Conservation (phyloP, 2,888 invertebrate species). For the Yponomeuta malinellus region DNA sequence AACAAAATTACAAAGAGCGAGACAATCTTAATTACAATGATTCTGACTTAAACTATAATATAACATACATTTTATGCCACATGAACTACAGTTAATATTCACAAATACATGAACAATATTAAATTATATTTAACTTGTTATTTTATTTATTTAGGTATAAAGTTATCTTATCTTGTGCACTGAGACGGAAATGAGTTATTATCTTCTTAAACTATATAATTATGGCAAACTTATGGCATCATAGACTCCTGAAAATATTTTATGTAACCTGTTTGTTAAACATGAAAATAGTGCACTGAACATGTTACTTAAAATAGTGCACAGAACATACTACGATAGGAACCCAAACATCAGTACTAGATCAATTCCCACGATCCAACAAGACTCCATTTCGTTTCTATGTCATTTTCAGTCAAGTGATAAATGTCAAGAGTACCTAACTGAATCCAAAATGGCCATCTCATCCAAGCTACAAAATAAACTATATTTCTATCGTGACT, state of each 20-base stretch:
- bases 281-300: neutral
- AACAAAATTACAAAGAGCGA: neutral
- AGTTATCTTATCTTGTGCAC: neutral
- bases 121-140: conserved; percentile 30
- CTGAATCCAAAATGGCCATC: neutral
- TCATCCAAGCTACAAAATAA: neutral
- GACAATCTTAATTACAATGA: conserved; percentile 20
- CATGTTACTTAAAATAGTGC: neutral
- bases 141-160: conserved; percentile 5
- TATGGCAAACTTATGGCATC: conserved; percentile 12
- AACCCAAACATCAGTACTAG: conserved; percentile 68
- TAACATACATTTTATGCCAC: conserved; percentile 30
- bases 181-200: conserved; percentile 9
- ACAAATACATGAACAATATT: conserved; percentile 23
- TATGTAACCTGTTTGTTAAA: neutral
- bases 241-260: neutral
- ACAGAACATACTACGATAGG: conserved; percentile 38
- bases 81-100: conserved; percentile 23
- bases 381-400: neutral
- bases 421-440: conserved; percentile 1
- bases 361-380: conserved; percentile 39
- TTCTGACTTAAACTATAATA: conserved; percentile 23
- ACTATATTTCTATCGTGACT: neutral
- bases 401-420: neutral
- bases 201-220: neutral